Base-by-base conservation (phyloP, 2,888 invertebrate genomes). In the Creontiades dilutus region DNA sequence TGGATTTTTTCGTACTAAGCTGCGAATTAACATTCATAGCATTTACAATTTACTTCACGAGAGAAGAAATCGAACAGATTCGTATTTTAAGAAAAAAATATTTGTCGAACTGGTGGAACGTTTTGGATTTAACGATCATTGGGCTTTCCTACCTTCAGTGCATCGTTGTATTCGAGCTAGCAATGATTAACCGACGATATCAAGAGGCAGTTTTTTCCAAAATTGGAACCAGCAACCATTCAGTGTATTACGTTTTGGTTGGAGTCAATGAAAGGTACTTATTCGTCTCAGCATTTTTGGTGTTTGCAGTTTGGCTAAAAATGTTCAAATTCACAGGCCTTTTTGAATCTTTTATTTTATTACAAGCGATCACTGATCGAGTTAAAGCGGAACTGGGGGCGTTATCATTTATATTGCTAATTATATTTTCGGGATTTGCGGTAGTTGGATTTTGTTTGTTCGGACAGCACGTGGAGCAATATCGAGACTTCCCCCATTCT, bases 81-180 rank as follows among this genome's bases (percentile, higher is more conserved):
- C 19, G 13, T 4, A 14, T 76, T 1, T 48, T 87, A 7, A 37
- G 76, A 48, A 48, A 27, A 27, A 19, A 14, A 28, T 87, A 87
- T 23, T 76, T 89, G 57, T 13, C 46, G 0, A 89, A 89, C 61
- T 82, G 47, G 28, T 89, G 89, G 89, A 89, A 89, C 68, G n/a
- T 37, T 47, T 16, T 89, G 1, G 81, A 89, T 47, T 19, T 89
- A 16, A 9, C 19, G 2, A 68, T 89, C 47, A 47, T 89, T 28
- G 16, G 52, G 12, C 16, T 88, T 9, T 47, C 78, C 1, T 78
- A 48, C 28, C 3, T 19, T 27, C 16, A 48, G n/a, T 48, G 23
- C 12, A n/a, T 47, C 3, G 19, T 23, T 2, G 9, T 5, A 9
- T 12, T 68, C 11, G 3, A 37, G 37, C 37, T 37, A 2, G 7